Evolutionary conservation across 2,113 vertebrate genomes (phyloP), one percentile per base, ranked within the genome.

Genomic region (Pollimyrus isidori): DNA sequence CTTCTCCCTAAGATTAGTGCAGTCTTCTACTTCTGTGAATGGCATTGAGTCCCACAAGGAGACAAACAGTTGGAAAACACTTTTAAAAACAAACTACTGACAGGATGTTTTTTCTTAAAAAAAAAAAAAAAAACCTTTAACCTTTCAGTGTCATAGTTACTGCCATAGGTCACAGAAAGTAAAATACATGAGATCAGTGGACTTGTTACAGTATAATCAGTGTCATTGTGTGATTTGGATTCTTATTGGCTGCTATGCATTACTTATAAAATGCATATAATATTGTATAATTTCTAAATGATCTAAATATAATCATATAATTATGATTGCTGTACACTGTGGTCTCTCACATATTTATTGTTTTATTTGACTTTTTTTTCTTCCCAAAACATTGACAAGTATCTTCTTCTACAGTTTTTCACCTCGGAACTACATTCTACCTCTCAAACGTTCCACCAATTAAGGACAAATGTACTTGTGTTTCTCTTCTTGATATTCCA

Each of bases 51-150:
- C 30, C 69, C 69, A 35, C 13, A 39, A 15, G 69, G 26, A 17
- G 30, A 73, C 11, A 13, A 11, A 73, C 30, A 4, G 26, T 30
- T 17, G 26, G 26, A 15, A 4, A 35, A 73, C n/a, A 73, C 65
- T 30, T 73, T 73, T 73, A 13, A 15, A 52, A 4, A 56, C 30
- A 52, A 13, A 56, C 30, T 15, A 62, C 23, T 62, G 58, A 65
- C 23, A 93, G 91, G 86, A 90, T 90, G 90, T 92, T 92, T 92
- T 92, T 92, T 92, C 90, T 94, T 94, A 94, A 95, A 92, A 91
- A 85, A 87, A 90, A 87, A 94, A 94, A 95, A 92, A 91, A 85
- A 87, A 90, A 87, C 94, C 92, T 86, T 93, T 94, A 94, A 95
- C 86, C 84, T 93, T 92, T 91, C 92, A 92, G 89, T 89, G 90